Conservation (phyloP, 2,888 invertebrate species). For the Nasonovia ribisnigri region DNA sequence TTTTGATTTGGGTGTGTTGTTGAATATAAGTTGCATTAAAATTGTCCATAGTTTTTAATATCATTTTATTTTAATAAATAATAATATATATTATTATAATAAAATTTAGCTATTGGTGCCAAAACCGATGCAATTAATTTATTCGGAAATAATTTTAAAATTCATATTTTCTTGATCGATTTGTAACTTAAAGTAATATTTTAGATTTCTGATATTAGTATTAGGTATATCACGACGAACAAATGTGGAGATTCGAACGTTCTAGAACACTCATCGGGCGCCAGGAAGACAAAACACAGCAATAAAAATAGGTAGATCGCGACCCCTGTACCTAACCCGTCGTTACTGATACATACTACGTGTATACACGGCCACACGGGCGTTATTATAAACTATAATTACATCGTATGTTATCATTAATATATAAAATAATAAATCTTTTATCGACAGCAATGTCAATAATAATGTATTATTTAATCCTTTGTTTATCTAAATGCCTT, state of each 20-base stretch:
- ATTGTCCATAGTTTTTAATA: neutral
- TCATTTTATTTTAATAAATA: neutral
- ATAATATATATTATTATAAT: neutral
- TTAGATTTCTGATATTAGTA: no score
- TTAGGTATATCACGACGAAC: neutral
- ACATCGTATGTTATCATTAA: neutral
- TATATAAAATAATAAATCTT: neutral
- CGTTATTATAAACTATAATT: neutral
- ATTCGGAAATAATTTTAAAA: no score
- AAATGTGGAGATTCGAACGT: neutral
- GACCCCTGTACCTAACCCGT: neutral
- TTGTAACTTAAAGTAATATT: no score
- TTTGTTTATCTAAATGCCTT: neutral
- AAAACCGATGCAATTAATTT: no score
- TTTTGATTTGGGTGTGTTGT: neutral
- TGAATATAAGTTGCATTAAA: neutral
- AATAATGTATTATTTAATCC: neutral
- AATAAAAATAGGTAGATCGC: neutral
- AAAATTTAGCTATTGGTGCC: neutral
- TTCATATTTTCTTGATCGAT: no score
- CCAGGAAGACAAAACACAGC: neutral
- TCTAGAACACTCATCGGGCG: neutral
- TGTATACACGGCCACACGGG: neutral
- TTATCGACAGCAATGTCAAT: neutral
- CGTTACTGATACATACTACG: neutral